Base-by-base conservation (phyloP, 1,140 invertebrate genomes). In the Tetraneura akinire region DNA sequence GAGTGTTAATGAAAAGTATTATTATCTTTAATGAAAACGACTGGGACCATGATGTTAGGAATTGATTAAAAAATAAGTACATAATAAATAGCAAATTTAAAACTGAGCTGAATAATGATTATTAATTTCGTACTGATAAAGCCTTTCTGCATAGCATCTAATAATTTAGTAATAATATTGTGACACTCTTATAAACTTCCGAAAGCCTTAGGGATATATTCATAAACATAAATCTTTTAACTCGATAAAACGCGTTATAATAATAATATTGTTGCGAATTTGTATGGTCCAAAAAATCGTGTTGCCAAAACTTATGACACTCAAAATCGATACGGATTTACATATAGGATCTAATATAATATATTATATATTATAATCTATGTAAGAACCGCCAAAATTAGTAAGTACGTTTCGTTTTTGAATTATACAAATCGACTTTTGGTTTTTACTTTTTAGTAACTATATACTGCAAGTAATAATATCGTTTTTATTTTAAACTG, bases 361-460 rank as follows among this genome's bases (percentile, higher is more conserved):
- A 4, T 21, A 13, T 18, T 66, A 66, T n/a, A 9, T 45, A n/a
- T n/a, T n/a, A n/a, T n/a, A n/a, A n/a, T n/a, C n/a, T n/a, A n/a
- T n/a, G n/a, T 45, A 14, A 47, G 6, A 47, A 16, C n/a, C 10
- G 73, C 29, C 53, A 21, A 76, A 55, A 76, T 53, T 76, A 26
- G 73, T 57, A 76, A 26, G 73, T 57, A 76, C 73, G 42, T 76
- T 51, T 74, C 49, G 71, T 74, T 74, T 74, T 71, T 71, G 23
- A 47, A n/a, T 49, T 6, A 71, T 26, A n/a, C 47, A 3, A 71
- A 71, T 71, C 26, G 14, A 68, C 64, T 68, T 45, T 45, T 21
- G n/a, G n/a, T n/a, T n/a, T n/a, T n/a, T n/a, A n/a, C n/a, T n/a
- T n/a, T n/a, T n/a, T n/a, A n/a, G n/a, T n/a, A n/a, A n/a, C n/a